Conservation (phyloP, 2,797 vertebrate genomes). For the Chromis chromis region DNA sequence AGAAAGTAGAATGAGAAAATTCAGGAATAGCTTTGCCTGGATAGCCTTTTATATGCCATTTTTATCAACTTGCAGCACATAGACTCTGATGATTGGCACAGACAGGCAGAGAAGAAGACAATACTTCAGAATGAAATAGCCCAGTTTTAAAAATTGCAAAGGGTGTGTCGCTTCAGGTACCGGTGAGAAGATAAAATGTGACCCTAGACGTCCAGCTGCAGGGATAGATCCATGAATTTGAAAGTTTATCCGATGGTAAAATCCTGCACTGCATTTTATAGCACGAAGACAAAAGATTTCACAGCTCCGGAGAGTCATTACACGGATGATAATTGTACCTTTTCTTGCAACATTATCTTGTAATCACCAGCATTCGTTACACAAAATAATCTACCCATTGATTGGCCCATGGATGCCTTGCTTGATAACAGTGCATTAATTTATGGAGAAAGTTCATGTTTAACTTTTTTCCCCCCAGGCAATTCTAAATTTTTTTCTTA, state of each 20-base stretch:
- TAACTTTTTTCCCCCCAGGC: too few species aligned
- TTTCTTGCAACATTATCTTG: too few species aligned
- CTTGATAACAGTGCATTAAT: neutral
- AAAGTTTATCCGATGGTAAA: neutral
- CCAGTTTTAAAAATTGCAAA: neutral
- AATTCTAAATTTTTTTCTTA: neutral
- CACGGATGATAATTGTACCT: too few species aligned
- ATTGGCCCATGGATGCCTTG: neutral
- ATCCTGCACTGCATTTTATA: neutral
- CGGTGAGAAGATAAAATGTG: conserved; percentile 4
- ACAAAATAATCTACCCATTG: neutral
- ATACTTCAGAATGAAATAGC: neutral
- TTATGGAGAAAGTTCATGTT: neutral
- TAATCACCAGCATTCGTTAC: too few species aligned
- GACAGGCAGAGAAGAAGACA: neutral
- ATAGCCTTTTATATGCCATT: neutral
- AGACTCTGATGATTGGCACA: neutral
- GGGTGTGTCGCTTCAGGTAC: neutral
- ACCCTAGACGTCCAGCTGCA: neutral
- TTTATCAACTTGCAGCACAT: neutral
- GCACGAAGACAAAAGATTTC: too few species aligned
- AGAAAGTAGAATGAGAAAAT: neutral
- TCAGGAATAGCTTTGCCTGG: too few species aligned
- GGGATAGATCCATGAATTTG: neutral
- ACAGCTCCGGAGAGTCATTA: too few species aligned